phyloP scores from a whole-genome alignment of 1,140 invertebrate species.

The Ips typographus region DNA sequence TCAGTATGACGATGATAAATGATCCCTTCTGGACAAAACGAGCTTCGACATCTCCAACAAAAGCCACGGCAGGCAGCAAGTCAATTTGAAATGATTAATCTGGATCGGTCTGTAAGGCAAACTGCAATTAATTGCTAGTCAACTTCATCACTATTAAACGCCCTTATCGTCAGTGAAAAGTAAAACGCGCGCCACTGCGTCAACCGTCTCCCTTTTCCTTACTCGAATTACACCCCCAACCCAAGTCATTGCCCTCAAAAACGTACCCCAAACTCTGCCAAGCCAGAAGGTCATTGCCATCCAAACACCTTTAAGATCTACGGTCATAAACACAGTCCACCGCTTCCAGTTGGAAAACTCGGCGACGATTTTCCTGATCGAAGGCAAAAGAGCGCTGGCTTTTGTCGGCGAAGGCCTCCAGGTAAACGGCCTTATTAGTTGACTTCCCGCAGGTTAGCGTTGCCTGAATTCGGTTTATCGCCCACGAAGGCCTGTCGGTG shows the following conservation, averaged over 20 bases:
- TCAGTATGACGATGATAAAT: not conserved
- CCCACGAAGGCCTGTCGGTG: constrained; percentile 1
- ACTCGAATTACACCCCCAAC: not conserved
- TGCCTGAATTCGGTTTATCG: not conserved
- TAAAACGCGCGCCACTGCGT: no score
- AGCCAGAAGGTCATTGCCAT: not conserved
- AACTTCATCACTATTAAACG: not conserved
- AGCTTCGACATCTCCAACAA: not conserved
- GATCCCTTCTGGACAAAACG: constrained; percentile 1
- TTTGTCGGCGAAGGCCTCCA: not conserved
- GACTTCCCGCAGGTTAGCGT: not conserved
- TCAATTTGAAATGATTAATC: constrained; percentile 5
- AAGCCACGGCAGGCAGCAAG: not conserved
- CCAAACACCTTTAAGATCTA: not conserved
- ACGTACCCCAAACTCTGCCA: not conserved
- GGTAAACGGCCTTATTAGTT: constrained; percentile 3
- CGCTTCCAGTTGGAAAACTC: no score
- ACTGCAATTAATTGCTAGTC: not conserved
- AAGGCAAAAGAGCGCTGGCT: not conserved
- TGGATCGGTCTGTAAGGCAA: not conserved
- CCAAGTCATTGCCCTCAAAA: not conserved
- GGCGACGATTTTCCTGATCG: no score
- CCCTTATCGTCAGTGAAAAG: no score
- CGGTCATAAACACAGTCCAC: no score
- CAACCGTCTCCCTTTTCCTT: not conserved